A percentile compares a stretch with the other conserved stretches of the same genome.
phyloP scores from a whole-genome alignment of 1,140 invertebrate genomes.

The Brachionus angularis region DNA sequence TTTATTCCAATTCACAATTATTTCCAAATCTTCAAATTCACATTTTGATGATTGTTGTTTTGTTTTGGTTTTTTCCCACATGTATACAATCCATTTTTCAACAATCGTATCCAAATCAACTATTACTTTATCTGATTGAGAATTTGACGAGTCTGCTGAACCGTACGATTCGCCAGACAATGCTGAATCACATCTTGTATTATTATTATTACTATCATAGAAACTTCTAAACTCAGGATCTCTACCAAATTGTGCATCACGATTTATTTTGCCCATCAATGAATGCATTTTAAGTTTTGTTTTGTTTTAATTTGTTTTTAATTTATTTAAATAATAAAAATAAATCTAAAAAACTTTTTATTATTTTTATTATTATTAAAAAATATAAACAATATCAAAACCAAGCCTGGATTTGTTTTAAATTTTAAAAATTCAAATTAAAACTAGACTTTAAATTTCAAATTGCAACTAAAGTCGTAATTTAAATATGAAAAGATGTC shows the following conservation, averaged over 20 bases:
- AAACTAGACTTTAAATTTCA: no score
- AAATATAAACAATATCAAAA: no score
- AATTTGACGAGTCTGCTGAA: background rate
- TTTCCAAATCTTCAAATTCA: slow-evolving; percentile 50
- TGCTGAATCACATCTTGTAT: slow-evolving; percentile 1
- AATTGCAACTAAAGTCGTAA: no score
- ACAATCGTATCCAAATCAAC: slow-evolving; percentile 39
- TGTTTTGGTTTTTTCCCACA: slow-evolving; percentile 40
- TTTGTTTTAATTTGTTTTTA: no score
- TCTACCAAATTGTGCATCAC: slow-evolving; percentile 24
- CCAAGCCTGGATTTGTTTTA: no score
- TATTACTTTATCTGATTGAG: background rate
- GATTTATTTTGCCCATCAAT: slow-evolving; percentile 27
- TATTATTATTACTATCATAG: background rate
- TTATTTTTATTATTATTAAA: no score
- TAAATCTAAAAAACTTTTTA: background rate
- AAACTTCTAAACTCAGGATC: slow-evolving; percentile 14
- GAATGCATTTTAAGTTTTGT: slow-evolving; percentile 32
- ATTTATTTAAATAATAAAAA: slow-evolving; percentile 16
- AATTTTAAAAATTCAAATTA: no score
- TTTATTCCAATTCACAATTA: slow-evolving; percentile 56
- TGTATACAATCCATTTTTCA: slow-evolving; percentile 40
- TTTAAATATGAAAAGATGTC: no score
- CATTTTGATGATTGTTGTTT: slow-evolving; percentile 47
- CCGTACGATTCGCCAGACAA: background rate